Evolutionary conservation across 2,797 vertebrate species (phyloP), one percentile per base, ranked within the genome.

Genomic region (Meriones psammophilus): DNA sequence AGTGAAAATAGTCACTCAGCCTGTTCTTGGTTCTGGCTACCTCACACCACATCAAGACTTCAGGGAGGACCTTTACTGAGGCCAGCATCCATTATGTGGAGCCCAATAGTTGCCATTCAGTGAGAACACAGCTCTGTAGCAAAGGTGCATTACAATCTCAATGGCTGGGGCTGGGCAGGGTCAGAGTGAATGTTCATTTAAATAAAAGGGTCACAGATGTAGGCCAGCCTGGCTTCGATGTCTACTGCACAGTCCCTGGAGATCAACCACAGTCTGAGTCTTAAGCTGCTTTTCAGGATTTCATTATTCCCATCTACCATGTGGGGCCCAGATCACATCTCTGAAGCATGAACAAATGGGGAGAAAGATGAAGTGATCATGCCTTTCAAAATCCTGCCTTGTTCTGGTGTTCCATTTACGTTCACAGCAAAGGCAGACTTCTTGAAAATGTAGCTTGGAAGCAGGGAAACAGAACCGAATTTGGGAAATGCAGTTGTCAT

Each of bases 11-110:
- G 46, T 30, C 39, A 36, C 74, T 84, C 46, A 80, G 18, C 46
- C 26, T 90, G 18, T 62, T 85, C 26, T 66, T 94, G 36, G 18
- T 22, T 78, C 39, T 90, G 60, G 46, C 60, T 20, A 15, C 46
- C 80, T 77, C n/a, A 39, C 78, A 42, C 10, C 30, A 22, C 12
- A 60, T 80, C 60, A 64, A 33, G 84, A 86, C 33, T 77, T 76
- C 33, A 33, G 18, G 36, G 26, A 46, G 17, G 26, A 91, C 22
- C 39, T 94, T 92, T 91, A 62, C 89, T 69, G 85, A 91, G 91
- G 39, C 33, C 39, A 80, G 15, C 13, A 1, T 92, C 84, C 12
- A 33, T 93, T 46, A 74, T 74, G 33, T 76, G 15, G 92, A 46
- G 76, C 69, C 30, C 39, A 88, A 20, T 1, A 90, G 2, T 30